Evolutionary conservation across 2,888 invertebrate genomes (phyloP).

Genomic region (Ellobium chinense): DNA sequence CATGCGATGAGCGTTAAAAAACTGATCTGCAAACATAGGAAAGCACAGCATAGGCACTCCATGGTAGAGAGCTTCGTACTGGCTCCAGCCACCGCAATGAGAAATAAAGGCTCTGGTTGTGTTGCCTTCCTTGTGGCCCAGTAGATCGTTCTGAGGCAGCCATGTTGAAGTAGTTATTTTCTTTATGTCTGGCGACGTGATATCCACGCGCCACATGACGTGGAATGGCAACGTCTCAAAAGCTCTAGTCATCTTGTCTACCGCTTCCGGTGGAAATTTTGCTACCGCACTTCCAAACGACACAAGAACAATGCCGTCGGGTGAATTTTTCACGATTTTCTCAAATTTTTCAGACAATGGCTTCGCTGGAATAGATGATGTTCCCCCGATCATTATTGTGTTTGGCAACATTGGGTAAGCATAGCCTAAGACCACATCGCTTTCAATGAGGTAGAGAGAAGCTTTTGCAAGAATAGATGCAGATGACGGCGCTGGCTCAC

Average conservation of each 20-base stretch:
- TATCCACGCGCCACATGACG: slow-evolving; percentile 34
- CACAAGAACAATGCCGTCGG: slow-evolving; percentile 54
- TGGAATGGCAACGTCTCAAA: slow-evolving; percentile 42
- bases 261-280: slow-evolving; percentile 43
- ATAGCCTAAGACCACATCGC: slow-evolving; percentile 52
- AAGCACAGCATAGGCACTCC: slow-evolving; percentile 60
- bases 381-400: slow-evolving; percentile 52
- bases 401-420: slow-evolving; percentile 52
- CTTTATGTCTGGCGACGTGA: slow-evolving; percentile 11
- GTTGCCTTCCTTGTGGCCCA: slow-evolving; percentile 54
- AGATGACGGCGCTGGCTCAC: slow-evolving; percentile 31
- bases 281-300: slow-evolving; percentile 53
- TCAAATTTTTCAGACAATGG: slow-evolving; percentile 49
- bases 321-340: slow-evolving; percentile 49
- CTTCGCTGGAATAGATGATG: slow-evolving; percentile 46
- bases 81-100: slow-evolving; percentile 63
- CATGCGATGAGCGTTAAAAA: slow-evolving; percentile 49
- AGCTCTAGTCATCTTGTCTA: slow-evolving; percentile 44
- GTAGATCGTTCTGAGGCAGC: slow-evolving; percentile 61
- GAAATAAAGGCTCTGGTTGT: slow-evolving; percentile 59
- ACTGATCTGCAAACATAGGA: slow-evolving; percentile 55
- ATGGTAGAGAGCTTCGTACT: slow-evolving; percentile 61
- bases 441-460: slow-evolving; percentile 48
- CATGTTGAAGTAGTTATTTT: slow-evolving; percentile 50
- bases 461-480: background rate